These are phyloP conservation scores for Hydractinia symbiolongicarpus DNA, from an alignment of 30 jellyfish, hydroid and myxozoan species.

Conservation along the genomic window DNA sequence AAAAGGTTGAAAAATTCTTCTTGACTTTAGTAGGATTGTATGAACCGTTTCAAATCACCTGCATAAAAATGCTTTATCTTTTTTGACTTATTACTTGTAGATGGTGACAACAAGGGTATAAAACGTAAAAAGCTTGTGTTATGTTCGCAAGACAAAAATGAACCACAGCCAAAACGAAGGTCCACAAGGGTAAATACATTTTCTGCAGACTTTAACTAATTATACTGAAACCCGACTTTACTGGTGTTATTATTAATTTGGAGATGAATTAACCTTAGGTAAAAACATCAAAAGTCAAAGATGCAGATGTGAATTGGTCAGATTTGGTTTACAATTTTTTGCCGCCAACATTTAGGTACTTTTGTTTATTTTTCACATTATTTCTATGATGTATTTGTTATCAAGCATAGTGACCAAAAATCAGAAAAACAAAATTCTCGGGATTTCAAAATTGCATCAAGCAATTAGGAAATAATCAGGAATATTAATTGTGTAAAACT, in stretches of 20 bases:
- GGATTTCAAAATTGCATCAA: too few species aligned
- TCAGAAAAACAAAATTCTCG: too few species aligned
- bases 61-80: not conserved
- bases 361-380: not conserved
- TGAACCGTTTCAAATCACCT: not conserved
- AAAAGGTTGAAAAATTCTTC: not conserved
- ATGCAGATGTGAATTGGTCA: slow-evolving; percentile 76
- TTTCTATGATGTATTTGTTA: too few species aligned
- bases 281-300: slow-evolving; percentile 46
- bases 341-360: slow-evolving; percentile 56
- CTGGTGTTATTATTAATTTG: not conserved
- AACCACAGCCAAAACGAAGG: slow-evolving; percentile 79
- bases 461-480: too few species aligned
- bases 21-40: not conserved
- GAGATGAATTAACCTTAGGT: slow-evolving; percentile 38
- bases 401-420: too few species aligned
- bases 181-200: slow-evolving; percentile 66
- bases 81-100: not conserved
- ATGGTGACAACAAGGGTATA: slow-evolving; percentile 41
- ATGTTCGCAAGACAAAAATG: slow-evolving; percentile 45
- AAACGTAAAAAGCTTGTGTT: slow-evolving; percentile 57
- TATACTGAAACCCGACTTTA: too few species aligned
- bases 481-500: too few species aligned
- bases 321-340: slow-evolving; percentile 47
- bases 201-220: not conserved